phyloP scores from a whole-genome alignment of 2,888 invertebrate species.

The Trissolcus brochymenae region DNA sequence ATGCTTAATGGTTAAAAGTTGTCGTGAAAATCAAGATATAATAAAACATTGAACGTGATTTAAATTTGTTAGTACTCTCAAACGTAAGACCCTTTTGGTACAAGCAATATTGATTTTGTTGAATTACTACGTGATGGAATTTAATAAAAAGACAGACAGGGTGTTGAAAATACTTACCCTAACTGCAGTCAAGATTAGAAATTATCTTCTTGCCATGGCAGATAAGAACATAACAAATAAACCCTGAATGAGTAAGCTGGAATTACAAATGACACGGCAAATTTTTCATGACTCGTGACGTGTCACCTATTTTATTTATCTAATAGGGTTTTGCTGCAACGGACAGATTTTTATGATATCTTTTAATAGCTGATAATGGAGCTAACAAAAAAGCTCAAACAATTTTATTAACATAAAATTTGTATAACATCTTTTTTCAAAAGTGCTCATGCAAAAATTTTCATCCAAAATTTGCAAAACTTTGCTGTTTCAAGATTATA shows the following conservation, averaged over 20 bases:
- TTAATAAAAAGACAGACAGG: slow-evolving; percentile 16
- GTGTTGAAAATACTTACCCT: neutral
- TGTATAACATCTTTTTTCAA: too few species aligned
- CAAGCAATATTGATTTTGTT: too few species aligned
- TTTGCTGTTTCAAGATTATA: too few species aligned
- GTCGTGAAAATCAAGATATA: too few species aligned
- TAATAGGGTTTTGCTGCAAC: slow-evolving; percentile 28
- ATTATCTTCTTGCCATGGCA: slow-evolving; percentile 50
- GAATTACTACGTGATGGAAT: neutral
- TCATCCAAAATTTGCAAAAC: slow-evolving; percentile 16
- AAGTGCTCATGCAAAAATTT: too few species aligned
- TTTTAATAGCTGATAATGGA: neutral
- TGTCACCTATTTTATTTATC: slow-evolving; percentile 59
- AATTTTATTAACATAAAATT: too few species aligned
- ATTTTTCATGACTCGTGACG: slow-evolving; percentile 60
- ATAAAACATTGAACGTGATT: too few species aligned
- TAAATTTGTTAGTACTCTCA: too few species aligned
- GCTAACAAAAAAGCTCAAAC: neutral
- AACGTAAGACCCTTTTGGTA: too few species aligned
- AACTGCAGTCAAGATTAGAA: slow-evolving; percentile 59
- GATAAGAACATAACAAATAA: slow-evolving; percentile 70
- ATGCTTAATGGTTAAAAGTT: too few species aligned
- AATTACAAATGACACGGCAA: slow-evolving; percentile 63
- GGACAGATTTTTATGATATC: neutral
- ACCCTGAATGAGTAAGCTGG: slow-evolving; percentile 67